These are phyloP conservation scores for Cynodonichthys magdalenae DNA, from an alignment of 2,797 vertebrate species.

Conservation along the genomic window DNA sequence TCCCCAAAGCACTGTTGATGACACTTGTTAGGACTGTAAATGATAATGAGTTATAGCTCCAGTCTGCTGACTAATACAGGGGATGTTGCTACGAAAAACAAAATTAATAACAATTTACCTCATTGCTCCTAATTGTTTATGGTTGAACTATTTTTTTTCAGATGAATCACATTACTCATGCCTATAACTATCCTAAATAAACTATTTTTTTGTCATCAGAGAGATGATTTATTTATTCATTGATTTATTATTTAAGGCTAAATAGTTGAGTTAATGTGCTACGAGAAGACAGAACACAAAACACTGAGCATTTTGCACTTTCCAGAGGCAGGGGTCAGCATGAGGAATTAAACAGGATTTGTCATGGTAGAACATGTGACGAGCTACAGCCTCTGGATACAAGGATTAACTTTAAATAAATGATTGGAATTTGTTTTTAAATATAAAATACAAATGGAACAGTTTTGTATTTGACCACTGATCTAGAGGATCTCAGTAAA, in stretches of 20 bases:
- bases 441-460: too few species aligned
- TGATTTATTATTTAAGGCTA: conserved; percentile 3
- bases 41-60: conserved; percentile 63
- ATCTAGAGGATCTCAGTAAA: too few species aligned
- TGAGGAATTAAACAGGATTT: conserved; percentile 50
- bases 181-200: conserved; percentile 56
- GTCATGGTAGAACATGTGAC: conserved; percentile 29
- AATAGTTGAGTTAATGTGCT: conserved; percentile 49
- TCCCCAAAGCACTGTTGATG: conserved; percentile 34
- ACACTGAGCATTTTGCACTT: conserved; percentile 21
- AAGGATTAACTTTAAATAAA: background rate
- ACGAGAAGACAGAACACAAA: conserved; percentile 26
- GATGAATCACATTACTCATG: conserved; percentile 67
- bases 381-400: background rate
- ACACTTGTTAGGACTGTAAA: conserved; percentile 53
- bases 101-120: conserved; percentile 60
- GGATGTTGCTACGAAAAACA: conserved; percentile 55
- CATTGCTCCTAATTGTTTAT: conserved; percentile 49
- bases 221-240: conserved; percentile 35
- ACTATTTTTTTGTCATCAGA: conserved; percentile 50
- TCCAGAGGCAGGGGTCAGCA: conserved; percentile 16
- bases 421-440: too few species aligned
- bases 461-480: too few species aligned
- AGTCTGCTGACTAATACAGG: conserved; percentile 59
- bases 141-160: conserved; percentile 45